These are phyloP conservation scores for Hypomecis punctinalis DNA, from an alignment of 2,888 invertebrate species.

Conservation along the genomic window DNA sequence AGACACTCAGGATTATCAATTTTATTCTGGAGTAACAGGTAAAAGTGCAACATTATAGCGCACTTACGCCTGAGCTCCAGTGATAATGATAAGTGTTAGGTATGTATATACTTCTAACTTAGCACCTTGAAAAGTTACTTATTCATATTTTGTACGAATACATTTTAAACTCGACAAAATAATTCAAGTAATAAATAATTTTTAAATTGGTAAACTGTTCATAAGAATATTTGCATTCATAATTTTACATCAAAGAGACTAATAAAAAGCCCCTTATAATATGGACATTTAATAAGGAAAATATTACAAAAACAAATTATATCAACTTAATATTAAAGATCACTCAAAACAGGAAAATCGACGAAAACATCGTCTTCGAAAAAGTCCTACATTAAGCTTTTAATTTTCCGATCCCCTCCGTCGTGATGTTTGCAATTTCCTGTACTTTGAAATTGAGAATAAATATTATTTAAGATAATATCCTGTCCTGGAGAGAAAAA, in stretches of 20 bases:
- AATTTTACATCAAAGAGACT: background rate
- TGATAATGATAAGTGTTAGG: too few species aligned
- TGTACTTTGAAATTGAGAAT: slow-evolving; percentile 48
- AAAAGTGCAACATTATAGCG: too few species aligned
- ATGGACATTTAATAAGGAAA: slow-evolving; percentile 5
- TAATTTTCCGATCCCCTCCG: slow-evolving; percentile 32
- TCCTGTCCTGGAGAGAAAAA: slow-evolving; percentile 36
- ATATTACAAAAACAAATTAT: slow-evolving; percentile 13
- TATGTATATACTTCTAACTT: too few species aligned
- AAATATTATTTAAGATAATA: slow-evolving; percentile 54
- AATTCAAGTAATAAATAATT: too few species aligned
- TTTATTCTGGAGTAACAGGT: too few species aligned
- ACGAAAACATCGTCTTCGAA: slow-evolving; percentile 27
- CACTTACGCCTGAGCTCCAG: too few species aligned
- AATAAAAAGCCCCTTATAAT: background rate
- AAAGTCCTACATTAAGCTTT: slow-evolving; percentile 37
- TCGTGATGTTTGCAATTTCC: slow-evolving; percentile 52
- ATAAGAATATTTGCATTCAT: too few species aligned
- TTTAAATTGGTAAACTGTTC: too few species aligned
- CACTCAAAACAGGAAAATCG: slow-evolving; percentile 22
- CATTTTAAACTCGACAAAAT: too few species aligned
- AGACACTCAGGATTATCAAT: too few species aligned
- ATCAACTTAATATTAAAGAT: slow-evolving; percentile 15
- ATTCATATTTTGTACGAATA: too few species aligned
- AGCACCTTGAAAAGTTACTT: too few species aligned